phyloP scores from a whole-genome alignment of 2,888 invertebrate genomes.

The Melieria picta region DNA sequence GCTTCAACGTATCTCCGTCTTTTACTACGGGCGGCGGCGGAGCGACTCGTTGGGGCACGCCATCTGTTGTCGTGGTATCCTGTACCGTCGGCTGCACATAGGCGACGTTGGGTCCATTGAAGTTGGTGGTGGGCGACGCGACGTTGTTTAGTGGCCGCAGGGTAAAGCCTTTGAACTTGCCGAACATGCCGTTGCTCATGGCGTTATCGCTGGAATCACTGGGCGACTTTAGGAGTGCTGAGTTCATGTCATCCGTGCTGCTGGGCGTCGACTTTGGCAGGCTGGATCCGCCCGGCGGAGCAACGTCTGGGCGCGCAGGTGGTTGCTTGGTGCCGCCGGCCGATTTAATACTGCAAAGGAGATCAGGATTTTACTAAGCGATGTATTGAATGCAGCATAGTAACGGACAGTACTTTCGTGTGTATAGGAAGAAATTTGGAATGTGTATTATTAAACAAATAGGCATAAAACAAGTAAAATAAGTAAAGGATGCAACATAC shows the following conservation, averaged over 20 bases:
- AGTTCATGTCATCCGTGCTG: conserved; percentile 77
- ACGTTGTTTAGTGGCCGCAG: conserved; percentile 67
- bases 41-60: conserved; percentile 67
- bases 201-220: conserved; percentile 68
- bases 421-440: no score
- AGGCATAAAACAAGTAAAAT: no score
- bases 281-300: conserved; percentile 48
- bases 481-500: no score
- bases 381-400: no score
- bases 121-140: conserved; percentile 55
- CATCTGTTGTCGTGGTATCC: conserved; percentile 49
- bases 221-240: conserved; percentile 72
- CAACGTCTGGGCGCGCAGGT: conserved; percentile 48
- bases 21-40: conserved; percentile 73
- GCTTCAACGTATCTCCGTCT: conserved; percentile 45
- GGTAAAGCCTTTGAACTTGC: conserved; percentile 88
- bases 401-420: no score
- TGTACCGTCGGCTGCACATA: conserved; percentile 66
- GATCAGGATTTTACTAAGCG: background rate
- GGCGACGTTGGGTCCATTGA: conserved; percentile 68
- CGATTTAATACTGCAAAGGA: conserved; percentile 59
- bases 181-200: conserved; percentile 76
- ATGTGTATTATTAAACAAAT: no score
- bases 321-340: conserved; percentile 54
- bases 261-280: conserved; percentile 69